Percentiles rank a stretch among this genome's conserved stretches.
These are phyloP conservation scores for Melipona bicolor DNA, from an alignment of 2,888 invertebrate species.

Conservation along the genomic window DNA sequence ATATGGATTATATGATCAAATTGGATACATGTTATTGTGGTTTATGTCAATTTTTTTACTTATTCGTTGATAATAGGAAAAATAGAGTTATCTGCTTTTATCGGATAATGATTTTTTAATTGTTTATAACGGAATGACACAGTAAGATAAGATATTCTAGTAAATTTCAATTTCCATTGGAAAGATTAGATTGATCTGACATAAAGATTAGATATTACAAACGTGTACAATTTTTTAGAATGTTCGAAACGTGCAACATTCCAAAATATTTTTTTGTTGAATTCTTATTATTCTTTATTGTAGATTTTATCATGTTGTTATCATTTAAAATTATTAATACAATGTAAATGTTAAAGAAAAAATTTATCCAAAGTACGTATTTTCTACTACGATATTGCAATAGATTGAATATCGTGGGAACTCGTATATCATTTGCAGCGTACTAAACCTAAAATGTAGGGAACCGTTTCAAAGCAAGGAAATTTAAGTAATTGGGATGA, in stretches of 20 bases:
- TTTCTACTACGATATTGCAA: not conserved
- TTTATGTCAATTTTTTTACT: not conserved
- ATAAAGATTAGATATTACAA: not conserved
- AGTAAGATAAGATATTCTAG: not conserved
- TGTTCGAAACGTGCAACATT: not conserved
- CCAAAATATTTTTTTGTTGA: not conserved
- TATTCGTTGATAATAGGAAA: not conserved
- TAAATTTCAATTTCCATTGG: not conserved
- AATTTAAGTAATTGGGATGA: constrained; percentile 28
- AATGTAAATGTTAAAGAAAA: not conserved
- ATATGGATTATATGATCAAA: not conserved
- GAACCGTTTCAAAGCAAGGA: not conserved
- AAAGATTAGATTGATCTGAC: not conserved
- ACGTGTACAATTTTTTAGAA: not conserved
- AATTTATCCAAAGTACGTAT: not conserved
- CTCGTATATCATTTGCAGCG: not conserved
- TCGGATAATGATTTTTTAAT: not conserved
- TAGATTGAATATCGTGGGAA: not conserved
- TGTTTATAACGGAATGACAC: not conserved
- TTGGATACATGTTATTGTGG: not conserved
- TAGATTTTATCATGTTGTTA: not conserved
- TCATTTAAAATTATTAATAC: not conserved
- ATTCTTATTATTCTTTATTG: not conserved
- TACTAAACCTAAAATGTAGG: not conserved
- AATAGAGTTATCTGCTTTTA: not conserved